Conservation (phyloP, 2,888 invertebrate genomes). For the Rotaria sp. region DNA sequence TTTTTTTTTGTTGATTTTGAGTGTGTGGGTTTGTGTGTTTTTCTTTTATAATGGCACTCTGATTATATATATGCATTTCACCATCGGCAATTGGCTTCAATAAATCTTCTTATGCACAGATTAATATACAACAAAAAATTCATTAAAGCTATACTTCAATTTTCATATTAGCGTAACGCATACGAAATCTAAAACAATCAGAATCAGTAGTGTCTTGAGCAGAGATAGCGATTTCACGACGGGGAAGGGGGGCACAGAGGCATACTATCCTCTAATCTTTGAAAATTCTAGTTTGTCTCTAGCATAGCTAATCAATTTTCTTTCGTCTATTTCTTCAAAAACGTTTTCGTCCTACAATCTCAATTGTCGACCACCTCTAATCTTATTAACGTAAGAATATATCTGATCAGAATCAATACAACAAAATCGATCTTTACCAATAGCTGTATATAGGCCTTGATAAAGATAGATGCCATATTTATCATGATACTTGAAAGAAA, state of each 20-base stretch:
- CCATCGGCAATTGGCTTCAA: background rate
- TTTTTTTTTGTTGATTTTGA: background rate
- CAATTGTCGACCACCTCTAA: too few species aligned
- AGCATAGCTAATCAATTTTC: too few species aligned
- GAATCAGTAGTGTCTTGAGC: too few species aligned
- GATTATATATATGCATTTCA: background rate
- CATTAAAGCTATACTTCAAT: background rate
- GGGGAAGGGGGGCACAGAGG: too few species aligned
- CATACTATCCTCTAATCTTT: too few species aligned
- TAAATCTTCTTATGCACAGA: background rate
- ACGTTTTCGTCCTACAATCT: too few species aligned
- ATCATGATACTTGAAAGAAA: slow-evolving; percentile 48
- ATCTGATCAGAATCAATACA: background rate
- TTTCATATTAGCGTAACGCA: too few species aligned
- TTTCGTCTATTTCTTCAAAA: too few species aligned
- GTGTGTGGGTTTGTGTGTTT: background rate
- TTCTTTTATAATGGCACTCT: background rate
- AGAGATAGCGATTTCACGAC: too few species aligned
- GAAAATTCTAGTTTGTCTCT: too few species aligned
- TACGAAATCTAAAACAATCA: too few species aligned
- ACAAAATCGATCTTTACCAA: background rate
- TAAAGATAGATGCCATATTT: slow-evolving; percentile 53
- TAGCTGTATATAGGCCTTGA: slow-evolving; percentile 50
- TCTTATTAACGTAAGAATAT: too few species aligned
- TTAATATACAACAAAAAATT: background rate